Evolutionary conservation across 1,140 invertebrate species (phyloP), one percentile per base, ranked within the genome.

Genomic region (Cydia splendana): DNA sequence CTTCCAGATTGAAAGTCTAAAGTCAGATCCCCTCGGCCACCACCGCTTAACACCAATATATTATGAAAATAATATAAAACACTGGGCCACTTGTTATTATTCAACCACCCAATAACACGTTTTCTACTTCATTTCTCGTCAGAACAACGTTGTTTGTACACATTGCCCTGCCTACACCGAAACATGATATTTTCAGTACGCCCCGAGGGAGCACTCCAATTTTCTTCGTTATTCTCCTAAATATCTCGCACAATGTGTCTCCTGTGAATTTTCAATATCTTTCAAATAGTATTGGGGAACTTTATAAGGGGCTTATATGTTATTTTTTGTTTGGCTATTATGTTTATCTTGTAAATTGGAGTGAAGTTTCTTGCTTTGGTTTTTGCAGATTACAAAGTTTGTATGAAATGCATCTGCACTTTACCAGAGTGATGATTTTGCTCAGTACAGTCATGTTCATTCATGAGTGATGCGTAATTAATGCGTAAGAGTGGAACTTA

Each of bases 231-330:
- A 62, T 62, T 62, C 57, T 24, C 20, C 20, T 62, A 62, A 62
- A 62, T 62, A 62, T 62, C 53, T 57, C 57, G 57, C 10, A 62
- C 57, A 62, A 62, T 62, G 57, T 62, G 57, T 62, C 57, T 24
- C 57, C 18, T 1, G 57, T 62, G 57, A 62, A 62, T 62, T 62
- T 62, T 62, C 57, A 62, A 24, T 62, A 20, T 12, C 20, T 62
- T 62, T 24, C 15, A 62, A 62, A 62, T 62, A 62, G 18, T 62
- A 57, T 57, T 18, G 7, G 53, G 48, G 15, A 51, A 51, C n/a
- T 53, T 53, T 53, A 53, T 53, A n/a, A 18, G 51, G n/a, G 2
- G 18, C n/a, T 18, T 18, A 6, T n/a, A n/a, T 53, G 4, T n/a
- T 53, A n/a, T n/a, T 18, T 53, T 53, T 53, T 18, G n/a, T 53